Percentiles rank a stretch among this genome's conserved stretches.
phyloP scores from a whole-genome alignment of 2,888 invertebrate genomes.

The Nomada fucata region DNA sequence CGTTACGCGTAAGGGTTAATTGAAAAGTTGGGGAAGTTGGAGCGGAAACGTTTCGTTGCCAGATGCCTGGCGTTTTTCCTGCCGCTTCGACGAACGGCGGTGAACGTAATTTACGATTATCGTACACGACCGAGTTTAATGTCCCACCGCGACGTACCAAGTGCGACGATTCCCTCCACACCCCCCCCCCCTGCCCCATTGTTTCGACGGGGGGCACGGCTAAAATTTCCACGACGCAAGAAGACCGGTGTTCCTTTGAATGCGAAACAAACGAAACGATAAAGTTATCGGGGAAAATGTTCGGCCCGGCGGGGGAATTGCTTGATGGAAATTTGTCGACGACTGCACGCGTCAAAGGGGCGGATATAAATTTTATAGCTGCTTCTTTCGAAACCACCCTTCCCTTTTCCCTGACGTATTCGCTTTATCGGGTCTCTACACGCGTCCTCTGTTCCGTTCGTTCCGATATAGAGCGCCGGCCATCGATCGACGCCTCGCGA shows the following conservation, averaged over 20 bases:
- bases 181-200: too few species aligned
- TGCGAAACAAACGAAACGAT: slow-evolving; percentile 17
- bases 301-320: slow-evolving; percentile 8
- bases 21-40: slow-evolving; percentile 41
- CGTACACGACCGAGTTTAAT: slow-evolving; percentile 23
- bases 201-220: too few species aligned
- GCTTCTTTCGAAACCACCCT: background rate
- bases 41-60: slow-evolving; percentile 8
- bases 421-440: background rate
- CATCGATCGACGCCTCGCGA: too few species aligned
- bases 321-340: slow-evolving; percentile 19
- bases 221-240: too few species aligned
- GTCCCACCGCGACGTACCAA: slow-evolving; percentile 6
- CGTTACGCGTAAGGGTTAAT: slow-evolving; percentile 50
- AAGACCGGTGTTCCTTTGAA: background rate
- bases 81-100: slow-evolving; percentile 2
- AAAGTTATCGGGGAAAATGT: slow-evolving; percentile 8
- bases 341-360: slow-evolving; percentile 19
- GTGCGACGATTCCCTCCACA: background rate
- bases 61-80: background rate
- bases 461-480: background rate
- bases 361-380: slow-evolving; percentile 31
- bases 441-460: background rate
- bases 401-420: background rate
- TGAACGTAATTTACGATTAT: slow-evolving; percentile 40